Evolutionary conservation across 2,888 invertebrate genomes (phyloP), one percentile per base, ranked within the genome.

Genomic region (Parnassius orleans): DNA sequence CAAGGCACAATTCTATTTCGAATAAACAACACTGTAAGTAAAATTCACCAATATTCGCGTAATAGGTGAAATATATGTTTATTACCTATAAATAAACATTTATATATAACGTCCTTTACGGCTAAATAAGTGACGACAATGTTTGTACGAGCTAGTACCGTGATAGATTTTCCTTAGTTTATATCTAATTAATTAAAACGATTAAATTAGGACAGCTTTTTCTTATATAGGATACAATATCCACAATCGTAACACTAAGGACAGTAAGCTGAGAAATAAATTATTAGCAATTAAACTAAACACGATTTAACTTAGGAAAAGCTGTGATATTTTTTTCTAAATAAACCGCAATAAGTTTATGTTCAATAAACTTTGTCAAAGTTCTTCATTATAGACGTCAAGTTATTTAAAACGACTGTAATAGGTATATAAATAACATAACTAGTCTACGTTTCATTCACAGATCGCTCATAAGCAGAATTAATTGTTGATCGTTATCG

Each of bases 81-180:
- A 33, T 33, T 7, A 7, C 33, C 7, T 33, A 33, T 33, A 54
- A 60, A 60, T 48, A 48, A 48, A 48, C 60, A 60, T 54, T 51
- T 58, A 53, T 54, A 54, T 51, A 61, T 56, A 15, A 24, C 5
- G 14, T 44, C 50, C 51, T 51, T 61, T 56, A 55, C 55, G 55
- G 61, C 46, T 50, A 55, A 60, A 61, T 55, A 61, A 44, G 44
- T 55, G 51, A 41, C 50, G 44, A 50, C 55, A 60, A 55, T 60
- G 43, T 24, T 43, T 7, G 19, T 52, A 42, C 42, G 46, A 52
- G 47, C 48, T 56, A 12, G 47, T 3, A 15, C 48, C 47, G 52
- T 53, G 52, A 48, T 33, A 11, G 50, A 42, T 57, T 44, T 57
- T 43, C 57, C 51, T 14, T 15, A 53, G 47, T 57, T 62, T 57